A percentile compares a stretch with the other conserved stretches of the same genome.
Conservation (phyloP, 2,113 vertebrate genomes). For the Chloroceryle aenea region DNA sequence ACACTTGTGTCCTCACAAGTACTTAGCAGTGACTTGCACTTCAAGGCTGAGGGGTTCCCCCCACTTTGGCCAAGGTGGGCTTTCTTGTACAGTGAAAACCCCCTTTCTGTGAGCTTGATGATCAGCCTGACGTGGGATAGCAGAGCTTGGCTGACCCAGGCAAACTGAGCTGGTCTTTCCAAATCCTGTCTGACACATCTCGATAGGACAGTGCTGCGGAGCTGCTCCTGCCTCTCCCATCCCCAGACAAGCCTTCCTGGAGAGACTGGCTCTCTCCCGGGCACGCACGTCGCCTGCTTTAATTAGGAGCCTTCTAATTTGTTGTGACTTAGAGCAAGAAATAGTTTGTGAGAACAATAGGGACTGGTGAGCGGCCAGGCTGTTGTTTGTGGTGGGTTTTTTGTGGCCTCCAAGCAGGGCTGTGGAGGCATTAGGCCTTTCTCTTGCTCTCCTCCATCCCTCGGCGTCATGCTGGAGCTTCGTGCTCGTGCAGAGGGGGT, state of each 20-base stretch:
- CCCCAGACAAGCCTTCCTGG: not conserved
- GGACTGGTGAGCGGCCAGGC: not conserved
- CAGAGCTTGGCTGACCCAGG: not conserved
- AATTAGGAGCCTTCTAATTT: not conserved
- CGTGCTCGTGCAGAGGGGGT: not conserved
- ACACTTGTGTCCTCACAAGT: accelerated
- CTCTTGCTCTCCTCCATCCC: not conserved
- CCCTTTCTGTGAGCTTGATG: not conserved
- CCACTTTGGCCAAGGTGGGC: not conserved
- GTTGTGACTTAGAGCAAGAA: not conserved
- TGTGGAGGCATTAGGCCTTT: not conserved
- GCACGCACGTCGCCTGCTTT: not conserved
- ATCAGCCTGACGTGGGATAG: not conserved
- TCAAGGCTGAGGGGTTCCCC: not conserved
- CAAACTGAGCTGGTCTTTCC: not conserved
- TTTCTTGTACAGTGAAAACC: not conserved
- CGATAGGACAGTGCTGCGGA: not conserved
- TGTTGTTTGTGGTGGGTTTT: not conserved
- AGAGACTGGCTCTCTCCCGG: accelerated
- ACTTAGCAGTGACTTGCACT: accelerated
- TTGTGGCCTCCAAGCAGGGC: not conserved
- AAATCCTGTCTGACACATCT: not conserved
- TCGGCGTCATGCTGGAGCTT: not conserved
- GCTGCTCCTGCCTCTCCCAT: not conserved
- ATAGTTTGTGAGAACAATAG: not conserved